Evolutionary conservation across 2,113 vertebrate species (phyloP).

Genomic region (Pavo muticus): DNA sequence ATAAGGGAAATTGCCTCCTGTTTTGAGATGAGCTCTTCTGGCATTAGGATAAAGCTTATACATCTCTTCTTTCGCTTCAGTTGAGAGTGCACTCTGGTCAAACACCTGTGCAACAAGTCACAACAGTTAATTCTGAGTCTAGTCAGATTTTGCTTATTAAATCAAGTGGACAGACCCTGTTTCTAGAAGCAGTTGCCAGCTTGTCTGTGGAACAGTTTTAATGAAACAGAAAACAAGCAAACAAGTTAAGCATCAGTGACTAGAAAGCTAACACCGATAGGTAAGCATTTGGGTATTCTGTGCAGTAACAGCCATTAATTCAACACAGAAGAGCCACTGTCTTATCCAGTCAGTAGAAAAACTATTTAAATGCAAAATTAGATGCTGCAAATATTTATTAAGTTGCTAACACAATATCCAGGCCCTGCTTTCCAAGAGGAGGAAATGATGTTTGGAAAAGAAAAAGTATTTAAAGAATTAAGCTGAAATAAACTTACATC

Average conservation of each 20-base stretch:
- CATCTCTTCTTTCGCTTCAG: slow-evolving; percentile 98
- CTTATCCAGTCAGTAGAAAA: not conserved
- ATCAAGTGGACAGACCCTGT: not conserved
- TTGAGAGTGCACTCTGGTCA: slow-evolving; percentile 96
- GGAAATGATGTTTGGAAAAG: not conserved
- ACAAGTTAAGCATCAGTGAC: not conserved
- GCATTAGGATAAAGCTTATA: slow-evolving; percentile 97
- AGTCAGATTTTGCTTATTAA: not conserved
- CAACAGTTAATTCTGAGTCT: not conserved
- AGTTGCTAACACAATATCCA: not conserved
- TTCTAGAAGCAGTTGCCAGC: not conserved
- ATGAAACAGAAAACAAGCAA: not conserved
- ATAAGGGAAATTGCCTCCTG: slow-evolving; percentile 97
- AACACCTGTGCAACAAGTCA: slow-evolving; percentile 85
- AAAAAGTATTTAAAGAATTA: not conserved
- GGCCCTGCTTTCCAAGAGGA: not conserved
- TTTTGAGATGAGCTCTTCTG: slow-evolving; percentile 96
- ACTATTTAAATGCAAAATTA: not conserved
- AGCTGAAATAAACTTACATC: slow-evolving; percentile 83
- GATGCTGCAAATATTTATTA: not conserved
- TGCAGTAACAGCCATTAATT: not conserved
- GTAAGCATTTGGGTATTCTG: not conserved
- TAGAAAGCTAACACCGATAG: not conserved
- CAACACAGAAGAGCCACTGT: not conserved
- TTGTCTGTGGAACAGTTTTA: not conserved